These are phyloP conservation scores for Pyrgilauda ruficollis DNA, from an alignment of 2,113 vertebrate genomes.

Conservation along the genomic window DNA sequence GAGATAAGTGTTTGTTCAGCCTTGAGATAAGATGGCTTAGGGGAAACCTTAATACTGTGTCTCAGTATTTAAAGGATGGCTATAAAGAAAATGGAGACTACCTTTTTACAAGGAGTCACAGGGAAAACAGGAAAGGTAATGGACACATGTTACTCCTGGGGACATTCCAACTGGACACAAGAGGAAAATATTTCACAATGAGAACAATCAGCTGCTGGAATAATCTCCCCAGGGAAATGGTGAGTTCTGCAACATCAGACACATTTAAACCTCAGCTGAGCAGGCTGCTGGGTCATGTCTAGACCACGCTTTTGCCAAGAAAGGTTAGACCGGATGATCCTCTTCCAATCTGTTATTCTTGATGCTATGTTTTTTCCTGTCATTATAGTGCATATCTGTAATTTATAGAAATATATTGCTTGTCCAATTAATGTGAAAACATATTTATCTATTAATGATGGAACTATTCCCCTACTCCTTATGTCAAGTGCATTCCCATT, in stretches of 20 bases:
- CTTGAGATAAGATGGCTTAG: neutral
- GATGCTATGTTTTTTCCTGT: neutral
- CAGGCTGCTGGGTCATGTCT: neutral
- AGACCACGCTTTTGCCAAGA: neutral
- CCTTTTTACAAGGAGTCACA: neutral
- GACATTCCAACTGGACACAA: neutral
- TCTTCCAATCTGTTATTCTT: neutral
- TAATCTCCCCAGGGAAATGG: neutral
- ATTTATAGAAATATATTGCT: neutral
- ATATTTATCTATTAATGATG: neutral
- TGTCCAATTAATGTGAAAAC: neutral
- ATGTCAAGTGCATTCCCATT: neutral
- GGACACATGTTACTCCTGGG: neutral
- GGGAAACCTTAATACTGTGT: neutral
- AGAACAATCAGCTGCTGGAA: neutral
- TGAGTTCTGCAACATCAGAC: neutral
- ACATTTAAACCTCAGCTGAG: neutral
- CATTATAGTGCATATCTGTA: neutral
- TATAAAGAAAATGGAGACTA: neutral
- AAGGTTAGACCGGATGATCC: neutral
- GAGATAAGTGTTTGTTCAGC: neutral
- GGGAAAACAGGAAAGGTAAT: neutral
- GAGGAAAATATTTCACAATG: neutral
- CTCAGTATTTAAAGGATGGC: neutral
- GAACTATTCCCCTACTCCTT: neutral